Base-by-base conservation (phyloP, 2,888 invertebrate species). In the Imbricaverruca yamaguchii region DNA sequence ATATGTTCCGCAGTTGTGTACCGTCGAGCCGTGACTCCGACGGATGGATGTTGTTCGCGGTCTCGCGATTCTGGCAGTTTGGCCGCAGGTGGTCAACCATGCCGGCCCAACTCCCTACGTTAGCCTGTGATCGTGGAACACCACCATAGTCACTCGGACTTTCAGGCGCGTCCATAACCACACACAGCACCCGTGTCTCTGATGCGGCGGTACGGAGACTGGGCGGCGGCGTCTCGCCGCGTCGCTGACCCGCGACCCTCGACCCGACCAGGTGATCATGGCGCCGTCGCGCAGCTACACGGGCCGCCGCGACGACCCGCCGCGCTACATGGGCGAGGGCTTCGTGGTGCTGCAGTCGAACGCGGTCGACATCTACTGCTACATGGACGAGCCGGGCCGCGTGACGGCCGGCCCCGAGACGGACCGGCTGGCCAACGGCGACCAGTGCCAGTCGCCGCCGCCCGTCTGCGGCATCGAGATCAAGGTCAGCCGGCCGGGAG, bases 271-370 rank as follows among this genome's bases (percentile, higher is more conserved):
- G 88, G 94, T 97, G 0, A 94, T 97, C 89, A 90, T 98, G 83
- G 96, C 96, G n/a, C 97, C 97, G 23, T 97, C 96, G 89, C 94
- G 95, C 3, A 96, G 96, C 86, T 98, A 97, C 87, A 94, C 93
- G 7, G 95, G 96, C 11, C 92, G 94, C 90, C 92, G 94, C 10
- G 97, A 97, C 88, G 96, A 96, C 85, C 97, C 98, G 0, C 98
- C 98, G 0, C 89, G 95, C 80, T 97, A 94, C 86, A 98, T 98
- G 98, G 98, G 98, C 9, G 97, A 97, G 88, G 98, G 98, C 0
- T 98, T 98, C 88, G 97, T 97, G 0, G 92, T 99, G 15, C 92
- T 98, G 90, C 97, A 97, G 86, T 95, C 97, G 6, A 97, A 97
- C 86, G 93, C 94, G 86, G 92, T 98, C 85, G 95, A 97, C 87